Evolutionary conservation across 2,797 vertebrate species (phyloP), one percentile per base, ranked within the genome.

Genomic region (Cichlasoma orientale): DNA sequence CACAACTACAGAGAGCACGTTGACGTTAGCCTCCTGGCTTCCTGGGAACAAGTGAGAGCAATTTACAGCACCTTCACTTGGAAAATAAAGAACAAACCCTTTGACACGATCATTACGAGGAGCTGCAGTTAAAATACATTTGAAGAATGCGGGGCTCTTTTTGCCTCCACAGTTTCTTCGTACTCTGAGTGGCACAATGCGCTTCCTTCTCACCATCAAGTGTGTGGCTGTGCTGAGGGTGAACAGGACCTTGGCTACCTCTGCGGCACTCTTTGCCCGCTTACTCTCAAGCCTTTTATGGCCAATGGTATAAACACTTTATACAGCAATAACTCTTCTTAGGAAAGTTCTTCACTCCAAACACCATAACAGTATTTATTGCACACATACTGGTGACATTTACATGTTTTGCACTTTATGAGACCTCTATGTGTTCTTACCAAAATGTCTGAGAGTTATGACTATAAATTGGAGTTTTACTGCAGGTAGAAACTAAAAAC

Each of bases 171-270:
- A 97, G 97, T 72, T 77, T 50, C 72, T 83, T 52, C 83, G 89
- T 7, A 90, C 89, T 70, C 91, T 97, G 21, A 88, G 80, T 70
- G 96, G 94, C 1, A 11, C 93, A 44, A 78, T 93, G 8, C 76
- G 94, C 18, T 93, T 96, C 90, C 92, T 97, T 50, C 90, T 96
- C 78, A 84, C 83, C 3, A 21, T 95, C 74, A 96, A 93, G 83
- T 89, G 88, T 77, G 2, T 87, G 54, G 86, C 52, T 31, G 74
- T 94, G 25, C 53, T 96, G n/a, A 78, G 86, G 27, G 7, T 86
- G 23, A 92, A 83, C 77, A 88, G 77, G 80, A 68, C 72, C 1
- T 38, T 82, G 55, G 68, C 68, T 14, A 44, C 82, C 41, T 80
- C 88, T 69, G 79, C 89, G 18, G 55, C 76, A 41, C 29, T 84